Evolutionary conservation across 2,888 invertebrate genomes (phyloP), one percentile per base, ranked within the genome.

Genomic region (Lobophora halterata): DNA sequence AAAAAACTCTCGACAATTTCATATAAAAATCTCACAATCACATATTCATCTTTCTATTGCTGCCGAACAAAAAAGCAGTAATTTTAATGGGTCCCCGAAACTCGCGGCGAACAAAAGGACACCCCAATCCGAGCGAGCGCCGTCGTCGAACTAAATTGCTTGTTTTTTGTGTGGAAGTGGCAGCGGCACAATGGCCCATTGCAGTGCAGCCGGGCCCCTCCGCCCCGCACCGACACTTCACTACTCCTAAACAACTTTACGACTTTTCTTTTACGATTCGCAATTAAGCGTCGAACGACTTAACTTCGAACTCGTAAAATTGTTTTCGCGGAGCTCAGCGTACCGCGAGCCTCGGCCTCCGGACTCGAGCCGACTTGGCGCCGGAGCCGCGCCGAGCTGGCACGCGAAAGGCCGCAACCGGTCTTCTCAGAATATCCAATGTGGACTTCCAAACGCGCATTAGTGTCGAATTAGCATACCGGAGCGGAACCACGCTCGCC

Each of bases 51-150:
- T 63, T 56, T 55, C 55, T 57, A 52, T 53, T 52, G 51, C 55
- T 43, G 49, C 41, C 37, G 46, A 47, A 66, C 58, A 70, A 67
- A 71, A 69, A 65, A 61, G 37, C 56, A 43, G 60, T 60, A 54
- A 68, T 63, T 62, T 59, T 62, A 71, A 74, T 71, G 65, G 65
- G 55, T 58, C 61, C 64, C 67, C 54, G 59, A 61, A 63, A 64
- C 55, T 57, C 55, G 57, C 8, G 2, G 25, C 54, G 58, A 64
- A 73, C 67, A 71, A 75, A 68, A 59, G 65, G 50, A 49, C 58
- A 56, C 68, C 68, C 70, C 64, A 56, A 58, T 56, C 37, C 34
- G 46, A 35, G 27, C 49, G 44, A 50, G 52, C n/a, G n/a, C 43
- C 47, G 50, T 44, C 45, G 52, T 52, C 55, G 52, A 38, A 61